These are phyloP conservation scores for Gorilla gorilla DNA, from an alignment of 2,113 vertebrate genomes.

Conservation along the genomic window DNA sequence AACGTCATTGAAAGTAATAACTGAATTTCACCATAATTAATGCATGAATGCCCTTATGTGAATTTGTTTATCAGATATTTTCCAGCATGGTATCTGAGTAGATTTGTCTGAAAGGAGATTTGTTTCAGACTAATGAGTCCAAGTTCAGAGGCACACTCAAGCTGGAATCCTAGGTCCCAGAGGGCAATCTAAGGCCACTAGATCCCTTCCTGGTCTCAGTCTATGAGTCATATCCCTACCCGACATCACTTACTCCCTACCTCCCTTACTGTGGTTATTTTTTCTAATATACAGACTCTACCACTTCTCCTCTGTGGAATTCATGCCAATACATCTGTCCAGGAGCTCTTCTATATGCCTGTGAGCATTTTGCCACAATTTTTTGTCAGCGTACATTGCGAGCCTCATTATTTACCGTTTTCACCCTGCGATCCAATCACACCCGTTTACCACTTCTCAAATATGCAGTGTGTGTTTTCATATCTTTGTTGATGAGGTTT, in stretches of 20 bases:
- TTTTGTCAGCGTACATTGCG: neutral
- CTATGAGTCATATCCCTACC: too few species aligned
- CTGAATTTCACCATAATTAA: neutral
- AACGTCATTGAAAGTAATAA: neutral
- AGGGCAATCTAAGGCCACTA: neutral
- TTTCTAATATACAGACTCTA: neutral
- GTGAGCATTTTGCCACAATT: neutral
- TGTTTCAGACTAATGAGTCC: neutral
- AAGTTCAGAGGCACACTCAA: neutral
- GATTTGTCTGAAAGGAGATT: neutral
- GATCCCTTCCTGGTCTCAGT: neutral
- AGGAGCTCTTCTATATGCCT: neutral
- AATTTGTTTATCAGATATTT: neutral
- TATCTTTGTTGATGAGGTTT: neutral
- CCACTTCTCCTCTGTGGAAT: neutral
- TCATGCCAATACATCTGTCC: neutral
- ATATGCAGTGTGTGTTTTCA: neutral
- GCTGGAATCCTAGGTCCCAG: neutral
- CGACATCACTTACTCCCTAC: neutral
- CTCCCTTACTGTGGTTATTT: neutral
- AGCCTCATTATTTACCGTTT: neutral
- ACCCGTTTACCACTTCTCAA: neutral
- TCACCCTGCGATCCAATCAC: neutral
- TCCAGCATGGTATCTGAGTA: neutral
- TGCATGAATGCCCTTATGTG: neutral